Evolutionary conservation across 2,797 vertebrate species (phyloP).

Genomic region (Prunella strophiata): DNA sequence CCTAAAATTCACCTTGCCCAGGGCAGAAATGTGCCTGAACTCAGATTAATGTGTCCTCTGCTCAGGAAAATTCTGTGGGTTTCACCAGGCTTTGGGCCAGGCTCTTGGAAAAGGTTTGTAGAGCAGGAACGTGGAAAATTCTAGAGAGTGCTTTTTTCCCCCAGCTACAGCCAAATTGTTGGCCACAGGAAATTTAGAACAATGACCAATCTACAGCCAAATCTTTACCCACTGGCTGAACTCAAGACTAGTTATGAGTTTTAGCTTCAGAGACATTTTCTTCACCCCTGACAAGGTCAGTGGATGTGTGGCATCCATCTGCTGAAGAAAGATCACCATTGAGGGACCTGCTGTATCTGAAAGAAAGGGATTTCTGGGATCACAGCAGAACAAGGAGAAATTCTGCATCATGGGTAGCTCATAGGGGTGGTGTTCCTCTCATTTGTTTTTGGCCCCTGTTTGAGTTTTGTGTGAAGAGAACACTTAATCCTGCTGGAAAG

Average conservation of each 20-base stretch:
- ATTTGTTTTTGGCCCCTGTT: background rate
- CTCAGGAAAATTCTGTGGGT: background rate
- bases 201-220: background rate
- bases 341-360: background rate
- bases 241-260: background rate
- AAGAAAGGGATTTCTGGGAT: background rate
- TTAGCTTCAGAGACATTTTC: background rate
- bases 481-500: slow-evolving; percentile 48
- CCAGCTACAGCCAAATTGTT: background rate
- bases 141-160: background rate
- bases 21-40: background rate
- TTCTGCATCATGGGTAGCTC: background rate
- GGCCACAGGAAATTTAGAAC: background rate
- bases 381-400: background rate
- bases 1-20: background rate
- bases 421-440: background rate
- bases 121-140: background rate
- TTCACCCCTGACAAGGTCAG: background rate
- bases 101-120: background rate
- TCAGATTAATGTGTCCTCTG: background rate
- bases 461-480: background rate
- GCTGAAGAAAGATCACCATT: background rate
- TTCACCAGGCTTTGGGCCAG: background rate
- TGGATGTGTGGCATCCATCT: background rate
- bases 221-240: background rate